Evolutionary conservation across 2,113 vertebrate genomes (phyloP).

Genomic region (Motacilla alba): DNA sequence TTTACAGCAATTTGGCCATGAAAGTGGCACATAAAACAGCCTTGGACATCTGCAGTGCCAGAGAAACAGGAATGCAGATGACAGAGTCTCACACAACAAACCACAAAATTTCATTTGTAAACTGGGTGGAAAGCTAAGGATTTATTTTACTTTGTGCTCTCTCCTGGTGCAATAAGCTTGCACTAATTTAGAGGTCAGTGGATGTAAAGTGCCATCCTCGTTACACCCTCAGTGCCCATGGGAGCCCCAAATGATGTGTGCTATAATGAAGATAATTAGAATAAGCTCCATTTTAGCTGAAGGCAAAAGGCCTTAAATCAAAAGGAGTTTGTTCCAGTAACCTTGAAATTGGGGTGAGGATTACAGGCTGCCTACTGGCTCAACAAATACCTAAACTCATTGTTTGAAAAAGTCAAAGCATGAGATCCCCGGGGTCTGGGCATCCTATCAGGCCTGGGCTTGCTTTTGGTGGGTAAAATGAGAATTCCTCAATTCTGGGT

Average conservation of each 20-base stretch:
- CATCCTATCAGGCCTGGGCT: background rate
- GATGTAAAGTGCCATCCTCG: background rate
- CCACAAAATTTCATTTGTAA: background rate
- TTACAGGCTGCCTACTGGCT: background rate
- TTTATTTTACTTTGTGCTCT: background rate
- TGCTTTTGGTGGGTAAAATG: background rate
- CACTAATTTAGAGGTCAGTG: constrained; percentile 17
- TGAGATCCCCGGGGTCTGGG: background rate
- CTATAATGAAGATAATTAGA: constrained; percentile 60
- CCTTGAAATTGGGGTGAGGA: constrained; percentile 59
- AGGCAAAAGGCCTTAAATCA: constrained; percentile 61
- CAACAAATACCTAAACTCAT: background rate
- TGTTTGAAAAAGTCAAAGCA: background rate
- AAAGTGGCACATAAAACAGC: background rate
- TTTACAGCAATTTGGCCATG: background rate
- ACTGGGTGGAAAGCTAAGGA: background rate
- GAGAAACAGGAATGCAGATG: background rate
- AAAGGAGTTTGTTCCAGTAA: constrained; percentile 36
- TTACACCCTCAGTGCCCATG: background rate
- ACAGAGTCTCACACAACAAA: background rate
- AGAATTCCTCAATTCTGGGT: background rate
- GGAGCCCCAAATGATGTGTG: background rate
- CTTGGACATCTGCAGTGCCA: background rate
- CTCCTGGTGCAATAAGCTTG: background rate
- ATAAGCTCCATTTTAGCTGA: constrained; percentile 20